Evolutionary conservation across 2,113 vertebrate species (phyloP).

Genomic region (Bujurquina vittata): DNA sequence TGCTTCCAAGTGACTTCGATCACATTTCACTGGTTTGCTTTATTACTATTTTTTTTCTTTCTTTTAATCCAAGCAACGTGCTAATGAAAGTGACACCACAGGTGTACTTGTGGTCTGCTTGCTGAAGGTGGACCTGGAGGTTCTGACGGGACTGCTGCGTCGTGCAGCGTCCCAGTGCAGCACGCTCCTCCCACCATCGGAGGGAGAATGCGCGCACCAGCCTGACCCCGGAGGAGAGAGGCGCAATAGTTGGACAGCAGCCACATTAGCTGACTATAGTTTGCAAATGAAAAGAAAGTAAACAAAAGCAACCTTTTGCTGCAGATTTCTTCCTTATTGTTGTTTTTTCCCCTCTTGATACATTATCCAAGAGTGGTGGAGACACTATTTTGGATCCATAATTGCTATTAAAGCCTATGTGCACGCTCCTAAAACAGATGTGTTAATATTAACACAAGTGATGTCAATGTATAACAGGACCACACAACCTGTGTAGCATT

Average conservation of each 20-base stretch:
- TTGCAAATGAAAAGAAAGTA: background rate
- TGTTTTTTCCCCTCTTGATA: background rate
- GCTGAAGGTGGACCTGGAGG: conserved; percentile 32
- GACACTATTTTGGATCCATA: background rate
- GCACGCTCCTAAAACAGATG: too few relatives aligned
- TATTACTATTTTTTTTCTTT: background rate
- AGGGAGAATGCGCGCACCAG: conserved; percentile 42
- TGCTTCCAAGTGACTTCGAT: conserved; percentile 18
- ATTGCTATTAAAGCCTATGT: background rate
- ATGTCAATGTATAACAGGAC: too few relatives aligned
- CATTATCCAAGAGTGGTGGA: background rate
- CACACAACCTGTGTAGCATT: too few relatives aligned
- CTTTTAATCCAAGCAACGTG: conserved; percentile 31
- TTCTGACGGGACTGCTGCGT: conserved; percentile 63
- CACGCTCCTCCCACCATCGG: conserved; percentile 68
- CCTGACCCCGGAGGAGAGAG: conserved; percentile 14
- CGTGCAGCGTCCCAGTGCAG: conserved; percentile 50
- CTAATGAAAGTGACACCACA: conserved; percentile 19
- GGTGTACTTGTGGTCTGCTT: conserved; percentile 27
- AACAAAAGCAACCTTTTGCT: background rate
- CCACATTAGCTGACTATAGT: background rate
- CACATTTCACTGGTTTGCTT: conserved; percentile 42
- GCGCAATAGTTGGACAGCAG: background rate
- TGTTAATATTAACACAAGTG: too few relatives aligned
- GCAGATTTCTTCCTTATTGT: background rate